Evolutionary conservation across 2,113 vertebrate species (phyloP), one percentile per base, ranked within the genome.

Genomic region (Eretmochelys imbricata): DNA sequence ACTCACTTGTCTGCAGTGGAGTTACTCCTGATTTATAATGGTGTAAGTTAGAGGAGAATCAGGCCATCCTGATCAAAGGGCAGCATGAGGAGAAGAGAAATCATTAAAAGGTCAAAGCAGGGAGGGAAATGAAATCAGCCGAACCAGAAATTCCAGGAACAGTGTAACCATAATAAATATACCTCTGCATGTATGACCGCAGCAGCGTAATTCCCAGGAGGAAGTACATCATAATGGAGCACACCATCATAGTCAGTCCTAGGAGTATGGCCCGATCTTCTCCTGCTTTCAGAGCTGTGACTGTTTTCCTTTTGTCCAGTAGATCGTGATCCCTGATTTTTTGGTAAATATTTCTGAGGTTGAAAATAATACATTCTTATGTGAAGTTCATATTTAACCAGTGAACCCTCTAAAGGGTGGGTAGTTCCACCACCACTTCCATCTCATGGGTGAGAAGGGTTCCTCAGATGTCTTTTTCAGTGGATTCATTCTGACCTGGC

Each of bases 301-400:
- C 99, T 27, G 99, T 99, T 99, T 99, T 99, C 98, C 98, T 99
- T 98, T 99, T 99, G 98, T 99, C 99, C 98, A 99, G 98, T 89
- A 99, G 98, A 69, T 99, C 99, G 6, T 99, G 98, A 97, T 99
- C 99, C 78, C 98, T 98, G 97, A 99, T 99, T 98, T 99, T 99
- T 98, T 99, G 99, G 98, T 99, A 99, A 98, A 99, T 98, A 96
- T 99, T 99, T 98, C 99, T 99, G 98, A 98, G 97, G 94, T 98
- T 97, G 98, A 98, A 98, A 98, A 98, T 78, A 98, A 98, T 96
- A 98, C 84, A 98, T 96, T 97, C 72, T 96, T 97, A 97, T 94
- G 96, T 98, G 95, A 97, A 97, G 57, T 93, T 97, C 91, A 89
- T 55, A 83, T 82, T 97, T 89, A 96, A 91, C 24, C 85, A 97